These are phyloP conservation scores for Acanthurus leucopareius DNA, from an alignment of 2,797 vertebrate species.

Conservation along the genomic window DNA sequence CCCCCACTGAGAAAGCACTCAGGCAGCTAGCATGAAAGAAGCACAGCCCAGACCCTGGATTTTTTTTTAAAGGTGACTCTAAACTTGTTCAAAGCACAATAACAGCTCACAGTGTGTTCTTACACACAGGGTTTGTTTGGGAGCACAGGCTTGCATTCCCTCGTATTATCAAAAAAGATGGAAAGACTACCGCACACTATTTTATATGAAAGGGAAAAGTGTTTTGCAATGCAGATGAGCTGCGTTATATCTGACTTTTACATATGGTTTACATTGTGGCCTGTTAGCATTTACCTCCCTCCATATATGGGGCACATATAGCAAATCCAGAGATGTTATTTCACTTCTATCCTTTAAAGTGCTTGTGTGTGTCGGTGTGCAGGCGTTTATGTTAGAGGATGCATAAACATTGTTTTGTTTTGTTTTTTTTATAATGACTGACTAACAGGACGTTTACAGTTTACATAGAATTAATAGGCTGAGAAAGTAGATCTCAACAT, in stretches of 20 bases:
- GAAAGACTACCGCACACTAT: background rate
- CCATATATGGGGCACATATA: background rate
- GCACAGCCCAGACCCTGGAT: background rate
- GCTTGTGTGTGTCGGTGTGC: background rate
- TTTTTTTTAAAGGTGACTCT: slow-evolving; percentile 15
- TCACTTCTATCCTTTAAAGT: background rate
- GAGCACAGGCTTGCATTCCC: slow-evolving; percentile 10
- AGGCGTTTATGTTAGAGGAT: no score
- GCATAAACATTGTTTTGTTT: slow-evolving; percentile 1
- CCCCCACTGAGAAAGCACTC: slow-evolving; percentile 1
- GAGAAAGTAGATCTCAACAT: slow-evolving; percentile 60
- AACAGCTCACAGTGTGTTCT: background rate
- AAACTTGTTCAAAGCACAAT: slow-evolving; percentile 25
- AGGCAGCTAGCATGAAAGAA: slow-evolving; percentile 4
- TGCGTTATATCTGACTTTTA: slow-evolving; percentile 8
- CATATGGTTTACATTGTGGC: slow-evolving; percentile 7
- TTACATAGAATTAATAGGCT: slow-evolving; percentile 52
- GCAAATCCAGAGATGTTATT: no score
- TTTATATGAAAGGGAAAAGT: background rate
- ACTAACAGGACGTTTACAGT: slow-evolving; percentile 18
- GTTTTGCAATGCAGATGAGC: slow-evolving; percentile 42
- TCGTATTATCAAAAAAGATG: slow-evolving; percentile 26
- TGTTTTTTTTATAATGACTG: slow-evolving; percentile 42
- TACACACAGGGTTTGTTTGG: slow-evolving; percentile 3
- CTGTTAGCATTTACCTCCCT: slow-evolving; percentile 11